Percentiles rank a stretch among this genome's conserved stretches.
These are phyloP conservation scores for Magallana nippona DNA, from an alignment of 2,888 invertebrate species.

Conservation along the genomic window DNA sequence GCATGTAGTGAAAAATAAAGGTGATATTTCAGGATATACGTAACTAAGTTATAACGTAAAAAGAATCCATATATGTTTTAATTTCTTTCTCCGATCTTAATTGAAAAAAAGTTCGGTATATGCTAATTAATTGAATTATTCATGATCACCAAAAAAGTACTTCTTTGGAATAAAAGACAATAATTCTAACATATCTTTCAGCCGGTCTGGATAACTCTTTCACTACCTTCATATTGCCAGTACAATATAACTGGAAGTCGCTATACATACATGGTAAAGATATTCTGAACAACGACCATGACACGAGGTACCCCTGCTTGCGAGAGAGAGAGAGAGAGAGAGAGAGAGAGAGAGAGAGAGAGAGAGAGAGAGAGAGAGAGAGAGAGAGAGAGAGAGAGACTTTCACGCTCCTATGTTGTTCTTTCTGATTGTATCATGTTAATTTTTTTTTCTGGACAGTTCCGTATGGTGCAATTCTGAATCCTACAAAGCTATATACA, in stretches of 20 bases:
- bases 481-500: not conserved
- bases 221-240: not conserved
- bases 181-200: not conserved
- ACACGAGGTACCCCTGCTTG: not conserved
- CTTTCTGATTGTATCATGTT: too few relatives aligned
- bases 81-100: not conserved
- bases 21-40: not conserved
- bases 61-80: not conserved
- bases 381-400: too few relatives aligned
- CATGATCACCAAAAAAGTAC: too few relatives aligned
- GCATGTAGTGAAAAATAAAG: not conserved
- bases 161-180: not conserved
- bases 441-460: too few relatives aligned
- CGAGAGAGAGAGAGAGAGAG: too few relatives aligned
- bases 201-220: not conserved
- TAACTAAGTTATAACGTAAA: too few relatives aligned
- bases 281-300: not conserved
- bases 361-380: too few relatives aligned
- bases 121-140: not conserved
- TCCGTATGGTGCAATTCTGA: not conserved
- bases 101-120: not conserved
- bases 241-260: not conserved
- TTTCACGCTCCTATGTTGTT: too few relatives aligned
- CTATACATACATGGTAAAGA: not conserved
- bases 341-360: too few relatives aligned